Conservation (phyloP, 1,140 invertebrate genomes). For the Rhynchophorus ferrugineus region DNA sequence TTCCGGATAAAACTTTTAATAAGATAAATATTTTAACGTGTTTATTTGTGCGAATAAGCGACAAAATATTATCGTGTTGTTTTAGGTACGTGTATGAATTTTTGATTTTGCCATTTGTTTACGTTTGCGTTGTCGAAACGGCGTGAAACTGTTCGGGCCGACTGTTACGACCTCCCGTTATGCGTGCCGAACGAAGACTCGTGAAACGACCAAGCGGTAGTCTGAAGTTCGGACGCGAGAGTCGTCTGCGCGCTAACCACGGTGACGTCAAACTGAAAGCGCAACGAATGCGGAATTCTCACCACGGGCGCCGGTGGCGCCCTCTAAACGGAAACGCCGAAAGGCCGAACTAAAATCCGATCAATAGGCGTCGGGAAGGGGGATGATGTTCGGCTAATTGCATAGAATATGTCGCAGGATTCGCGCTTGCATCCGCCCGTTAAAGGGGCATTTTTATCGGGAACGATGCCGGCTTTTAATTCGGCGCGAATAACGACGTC, state of each 20-base stretch:
- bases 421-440: background rate
- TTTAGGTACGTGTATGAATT: too few species aligned
- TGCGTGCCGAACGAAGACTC: background rate
- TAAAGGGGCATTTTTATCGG: background rate
- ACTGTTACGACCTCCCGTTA: too few species aligned
- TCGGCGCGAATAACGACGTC: too few species aligned
- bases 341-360: background rate
- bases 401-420: background rate
- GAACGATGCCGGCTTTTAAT: too few species aligned
- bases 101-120: too few species aligned
- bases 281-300: slow-evolving; percentile 6
- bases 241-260: slow-evolving; percentile 2
- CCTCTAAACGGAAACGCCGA: background rate
- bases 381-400: background rate
- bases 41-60: too few species aligned
- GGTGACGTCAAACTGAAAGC: slow-evolving; percentile 17
- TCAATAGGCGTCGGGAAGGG: background rate
- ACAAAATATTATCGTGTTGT: too few species aligned
- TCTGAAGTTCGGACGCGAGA: background rate
- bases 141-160: too few species aligned
- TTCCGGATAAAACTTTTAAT: too few species aligned
- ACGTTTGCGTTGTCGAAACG: too few species aligned
- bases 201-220: background rate
- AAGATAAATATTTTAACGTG: too few species aligned
- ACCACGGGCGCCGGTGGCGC: background rate